Base-by-base conservation (phyloP, 2,888 invertebrate species). In the Elgonia sp. region DNA sequence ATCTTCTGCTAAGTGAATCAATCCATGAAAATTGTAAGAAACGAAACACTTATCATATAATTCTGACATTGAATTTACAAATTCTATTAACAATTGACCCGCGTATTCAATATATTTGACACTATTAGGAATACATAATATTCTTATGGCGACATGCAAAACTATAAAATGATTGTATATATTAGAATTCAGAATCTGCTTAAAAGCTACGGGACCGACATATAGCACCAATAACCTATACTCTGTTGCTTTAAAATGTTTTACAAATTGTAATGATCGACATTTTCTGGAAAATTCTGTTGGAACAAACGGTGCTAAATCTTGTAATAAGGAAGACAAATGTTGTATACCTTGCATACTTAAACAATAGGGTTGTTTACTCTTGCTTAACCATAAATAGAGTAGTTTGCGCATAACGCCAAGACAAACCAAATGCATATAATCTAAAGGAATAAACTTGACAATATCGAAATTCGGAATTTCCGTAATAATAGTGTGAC, bases 401-500 rank as follows among this genome's bases (percentile, higher is more conserved):
- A 76, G 84, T 20, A 91, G 79, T 60, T 80, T 29, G 5, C 29
- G 29, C 5, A 29, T 29, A 29, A 29, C 29, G 29, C 29, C 29
- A 5, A 29, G 29, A 29, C 29, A 29, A 29, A 29, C 29, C 29
- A 29, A 29, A 29, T 29, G 29, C 29, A 29, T 29, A 29, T 29
- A 29, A 29, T 29, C 29, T 29, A 5, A 29, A 5, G 29, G 3
- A 29, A 5, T 1, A 29, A 3, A 62, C 37, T 75, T 67, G 16
- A 91, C 77, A 80, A 92, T 89, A 86, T 90, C 70, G 60, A 91
- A 88, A 14, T 82, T 76, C 7, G 89, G 90, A 72, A 91, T 81
- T 16, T 87, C 80, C 70, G 69, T 76, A 42, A 91, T 57, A 70
- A 89, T 63, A 57, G 89, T 89, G 20, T 40, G 67, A 6, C 85